Conservation (phyloP, 2,888 invertebrate species). For the Dicycla oo region DNA sequence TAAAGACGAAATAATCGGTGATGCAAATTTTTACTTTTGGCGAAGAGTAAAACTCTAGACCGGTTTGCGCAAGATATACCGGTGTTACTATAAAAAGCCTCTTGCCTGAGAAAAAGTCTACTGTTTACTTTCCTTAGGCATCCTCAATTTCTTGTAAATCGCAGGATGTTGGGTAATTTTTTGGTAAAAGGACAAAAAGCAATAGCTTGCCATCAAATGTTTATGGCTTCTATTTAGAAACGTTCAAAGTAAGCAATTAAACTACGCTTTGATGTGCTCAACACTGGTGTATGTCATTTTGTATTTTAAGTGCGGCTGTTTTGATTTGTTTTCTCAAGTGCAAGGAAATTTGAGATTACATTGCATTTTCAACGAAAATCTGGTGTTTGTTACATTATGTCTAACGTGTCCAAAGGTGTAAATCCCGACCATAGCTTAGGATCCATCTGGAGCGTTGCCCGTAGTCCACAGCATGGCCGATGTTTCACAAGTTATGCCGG, state of each 20-base stretch:
- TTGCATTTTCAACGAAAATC: slow-evolving; percentile 1
- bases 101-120: slow-evolving; percentile 18
- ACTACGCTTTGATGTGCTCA: slow-evolving; percentile 73
- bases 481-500: slow-evolving; percentile 76
- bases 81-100: slow-evolving; percentile 36
- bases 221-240: slow-evolving; percentile 72
- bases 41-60: slow-evolving; percentile 45
- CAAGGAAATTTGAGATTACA: slow-evolving; percentile 4
- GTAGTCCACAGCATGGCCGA: slow-evolving; percentile 66
- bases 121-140: slow-evolving; percentile 36
- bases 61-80: slow-evolving; percentile 27
- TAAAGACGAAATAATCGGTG: slow-evolving; percentile 65
- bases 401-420: slow-evolving; percentile 11
- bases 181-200: slow-evolving; percentile 61
- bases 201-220: slow-evolving; percentile 66
- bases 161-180: slow-evolving; percentile 57
- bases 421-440: slow-evolving; percentile 33
- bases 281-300: slow-evolving; percentile 70
- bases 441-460: slow-evolving; percentile 64
- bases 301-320: slow-evolving; percentile 46
- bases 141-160: slow-evolving; percentile 34
- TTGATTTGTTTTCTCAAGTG: slow-evolving; percentile 24
- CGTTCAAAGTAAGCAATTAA: slow-evolving; percentile 73
- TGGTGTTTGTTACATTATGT: background rate
- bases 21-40: slow-evolving; percentile 68